Evolutionary conservation across 2,797 vertebrate species (phyloP), one percentile per base, ranked within the genome.

Genomic region (Bucorvus abyssinicus): DNA sequence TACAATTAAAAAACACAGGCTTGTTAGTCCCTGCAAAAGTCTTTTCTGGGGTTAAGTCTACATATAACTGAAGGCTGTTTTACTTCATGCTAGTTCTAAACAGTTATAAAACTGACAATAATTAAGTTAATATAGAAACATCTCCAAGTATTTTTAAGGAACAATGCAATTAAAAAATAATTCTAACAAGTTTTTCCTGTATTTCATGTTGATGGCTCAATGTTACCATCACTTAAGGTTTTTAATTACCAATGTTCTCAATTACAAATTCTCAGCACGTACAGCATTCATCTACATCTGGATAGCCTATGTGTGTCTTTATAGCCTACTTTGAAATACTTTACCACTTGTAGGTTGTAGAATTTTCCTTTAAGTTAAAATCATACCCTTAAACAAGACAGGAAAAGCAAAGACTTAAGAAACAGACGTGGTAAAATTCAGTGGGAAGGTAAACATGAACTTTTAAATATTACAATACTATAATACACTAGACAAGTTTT

Each of bases 1-100:
- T 99, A 97, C 53, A 96, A 95, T 88, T 71, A 78, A 81, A 93
- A 81, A 90, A 87, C 74, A 93, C 0, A 96, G n/a, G 40, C 44
- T 84, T 87, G 84, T 97, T 97, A 95, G 76, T 93, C n/a, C 36
- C 47, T n/a, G 52, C n/a, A 89, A 47, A 95, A 78, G 14, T 34
- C 21, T 89, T 52, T 89, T 68, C 63, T 67, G 20, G 24, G 29
- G n/a, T 90, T 87, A 85, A 82, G 26, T 26, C 45, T 55, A 84
- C 24, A 73, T n/a, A 60, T 12, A 83, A 23, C 17, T 47, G 52
- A 92, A 94, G 42, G 47, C 7, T 89, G 60, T 22, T 90, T 94
- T 65, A 93, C 30, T 87, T 87, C 44, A 65, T 52, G 40, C 68
- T 92, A 90, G 7, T 49, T 91, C 86, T 93, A 90, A 9, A 4